phyloP scores from a whole-genome alignment of 37 sponge, comb jelly and placozoan species.

The Mnemiopsis leidyi region DNA sequence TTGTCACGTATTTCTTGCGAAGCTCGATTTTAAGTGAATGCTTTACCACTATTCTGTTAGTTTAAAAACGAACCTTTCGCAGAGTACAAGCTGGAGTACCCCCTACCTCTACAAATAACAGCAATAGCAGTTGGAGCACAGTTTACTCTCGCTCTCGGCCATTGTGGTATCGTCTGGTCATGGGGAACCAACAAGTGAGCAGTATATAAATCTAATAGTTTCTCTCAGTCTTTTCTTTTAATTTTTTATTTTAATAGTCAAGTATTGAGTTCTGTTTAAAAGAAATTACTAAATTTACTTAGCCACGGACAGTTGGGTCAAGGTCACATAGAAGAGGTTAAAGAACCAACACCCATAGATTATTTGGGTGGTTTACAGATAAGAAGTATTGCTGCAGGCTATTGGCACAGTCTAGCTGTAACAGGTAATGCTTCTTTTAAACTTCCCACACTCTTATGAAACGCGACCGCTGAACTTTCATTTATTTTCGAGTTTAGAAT shows the following conservation, averaged over 20 bases:
- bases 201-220: too few species aligned
- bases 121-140: constrained; percentile 14
- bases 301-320: constrained; percentile 24
- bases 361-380: constrained; percentile 10
- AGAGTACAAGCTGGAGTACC: constrained; percentile 46
- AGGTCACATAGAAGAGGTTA: neutral
- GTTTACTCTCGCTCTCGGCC: constrained; percentile 24
- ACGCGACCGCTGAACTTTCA: neutral
- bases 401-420: constrained; percentile 33
- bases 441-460: too few species aligned
- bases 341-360: constrained; percentile 56
- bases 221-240: neutral
- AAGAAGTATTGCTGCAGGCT: constrained; percentile 12
- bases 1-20: too few species aligned
- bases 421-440: neutral
- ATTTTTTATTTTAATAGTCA: neutral
- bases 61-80: neutral
- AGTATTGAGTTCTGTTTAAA: neutral
- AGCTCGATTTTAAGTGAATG: too few species aligned
- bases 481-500: neutral
- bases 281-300: neutral
- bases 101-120: neutral
- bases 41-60: too few species aligned
- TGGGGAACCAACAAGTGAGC: constrained; percentile 65
- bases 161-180: constrained; percentile 56